A percentile compares a stretch with the other conserved stretches of the same genome.
These are phyloP conservation scores for Dicrostonyx torquatus DNA, from an alignment of 2,797 vertebrate genomes.

Conservation along the genomic window DNA sequence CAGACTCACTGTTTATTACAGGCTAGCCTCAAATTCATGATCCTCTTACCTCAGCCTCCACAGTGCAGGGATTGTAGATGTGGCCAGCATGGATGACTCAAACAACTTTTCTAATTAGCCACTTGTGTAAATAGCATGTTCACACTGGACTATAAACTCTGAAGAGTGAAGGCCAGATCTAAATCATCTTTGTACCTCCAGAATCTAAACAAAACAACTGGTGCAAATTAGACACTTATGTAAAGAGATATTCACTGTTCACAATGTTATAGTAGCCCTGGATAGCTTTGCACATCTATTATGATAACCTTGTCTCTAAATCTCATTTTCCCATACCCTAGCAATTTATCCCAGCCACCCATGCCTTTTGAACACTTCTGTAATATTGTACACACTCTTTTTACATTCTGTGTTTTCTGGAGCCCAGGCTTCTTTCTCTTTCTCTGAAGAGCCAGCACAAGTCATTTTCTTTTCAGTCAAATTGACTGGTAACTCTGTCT, in stretches of 20 bases:
- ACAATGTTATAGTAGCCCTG: not conserved
- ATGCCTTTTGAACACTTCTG: not conserved
- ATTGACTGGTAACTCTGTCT: not conserved
- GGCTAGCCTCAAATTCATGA: not conserved
- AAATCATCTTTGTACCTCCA: not conserved
- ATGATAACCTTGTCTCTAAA: not conserved
- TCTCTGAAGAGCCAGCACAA: slow-evolving; percentile 1
- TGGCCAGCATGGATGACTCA: not conserved
- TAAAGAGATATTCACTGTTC: not conserved
- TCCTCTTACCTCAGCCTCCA: not conserved
- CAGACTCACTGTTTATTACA: not conserved
- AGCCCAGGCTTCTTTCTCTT: not conserved
- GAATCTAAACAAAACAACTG: not conserved
- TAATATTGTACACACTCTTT: not conserved
- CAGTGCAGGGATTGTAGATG: not conserved
- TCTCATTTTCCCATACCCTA: not conserved
- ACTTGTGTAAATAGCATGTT: not conserved
- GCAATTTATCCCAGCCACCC: not conserved
- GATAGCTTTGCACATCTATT: not conserved
- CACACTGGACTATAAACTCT: not conserved
- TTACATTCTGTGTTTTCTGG: not conserved
- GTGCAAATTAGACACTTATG: not conserved
- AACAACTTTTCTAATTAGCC: not conserved
- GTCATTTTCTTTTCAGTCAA: not conserved
- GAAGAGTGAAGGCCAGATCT: not conserved